Conservation (phyloP, 2,113 vertebrate genomes). For the Plotosus lineatus region DNA sequence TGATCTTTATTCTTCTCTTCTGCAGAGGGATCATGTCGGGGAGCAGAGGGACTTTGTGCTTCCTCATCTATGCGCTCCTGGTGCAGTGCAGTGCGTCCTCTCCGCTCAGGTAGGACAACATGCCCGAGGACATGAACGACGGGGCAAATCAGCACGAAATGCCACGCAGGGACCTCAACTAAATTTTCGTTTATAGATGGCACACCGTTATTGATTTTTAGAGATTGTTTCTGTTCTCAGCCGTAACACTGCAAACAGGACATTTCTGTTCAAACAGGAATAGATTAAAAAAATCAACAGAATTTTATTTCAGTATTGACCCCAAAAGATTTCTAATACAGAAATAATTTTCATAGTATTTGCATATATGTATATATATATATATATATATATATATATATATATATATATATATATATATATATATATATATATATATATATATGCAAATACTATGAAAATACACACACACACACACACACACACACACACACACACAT, state of each 20-base stretch:
- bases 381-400: background rate
- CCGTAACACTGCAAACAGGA: background rate
- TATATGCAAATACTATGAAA: too few species aligned
- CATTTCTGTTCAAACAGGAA: background rate
- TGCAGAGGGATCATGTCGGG: conserved; percentile 89
- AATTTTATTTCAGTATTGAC: too few species aligned
- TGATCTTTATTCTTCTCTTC: conserved; percentile 51
- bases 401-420: background rate
- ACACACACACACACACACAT: too few species aligned
- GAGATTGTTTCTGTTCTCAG: background rate
- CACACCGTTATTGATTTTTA: background rate
- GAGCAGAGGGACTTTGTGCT: conserved; percentile 85
- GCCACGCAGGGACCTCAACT: too few species aligned
- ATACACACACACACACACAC: too few species aligned
- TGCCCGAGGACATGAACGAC: background rate
- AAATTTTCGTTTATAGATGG: background rate
- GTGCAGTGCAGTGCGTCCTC: conserved; percentile 91
- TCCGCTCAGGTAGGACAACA: conserved; percentile 71
- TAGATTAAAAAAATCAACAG: background rate
- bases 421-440: background rate
- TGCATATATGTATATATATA: background rate
- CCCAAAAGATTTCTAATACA: background rate
- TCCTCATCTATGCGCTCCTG: conserved; percentile 92
- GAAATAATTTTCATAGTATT: background rate
- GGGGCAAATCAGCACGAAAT: background rate